A percentile compares a stretch with the other conserved stretches of the same genome.
These are phyloP conservation scores for Megalopta genalis DNA, from an alignment of 1,140 invertebrate species.

Conservation along the genomic window DNA sequence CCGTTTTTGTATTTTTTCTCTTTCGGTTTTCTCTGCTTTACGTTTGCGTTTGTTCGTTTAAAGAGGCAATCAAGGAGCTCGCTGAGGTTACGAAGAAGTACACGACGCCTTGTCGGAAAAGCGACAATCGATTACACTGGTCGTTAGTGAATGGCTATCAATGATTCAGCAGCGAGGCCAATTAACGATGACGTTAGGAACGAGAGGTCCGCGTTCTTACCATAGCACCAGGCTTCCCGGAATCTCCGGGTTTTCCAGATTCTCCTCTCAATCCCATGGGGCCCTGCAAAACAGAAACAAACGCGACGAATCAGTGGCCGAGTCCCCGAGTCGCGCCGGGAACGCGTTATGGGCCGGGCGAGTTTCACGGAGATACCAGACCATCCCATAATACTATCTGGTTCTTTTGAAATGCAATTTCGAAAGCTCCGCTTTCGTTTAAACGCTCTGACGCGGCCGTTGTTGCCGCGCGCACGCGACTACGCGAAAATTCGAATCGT, in stretches of 20 bases:
- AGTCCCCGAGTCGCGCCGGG: neutral
- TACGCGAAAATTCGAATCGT: too few species aligned
- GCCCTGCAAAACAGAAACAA: slow-evolving; percentile 82
- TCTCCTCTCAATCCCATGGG: slow-evolving; percentile 94
- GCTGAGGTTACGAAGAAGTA: slow-evolving; percentile 29
- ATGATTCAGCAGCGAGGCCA: slow-evolving; percentile 72
- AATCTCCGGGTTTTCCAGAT: slow-evolving; percentile 86
- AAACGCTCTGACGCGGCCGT: too few species aligned
- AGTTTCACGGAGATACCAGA: neutral
- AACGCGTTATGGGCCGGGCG: too few species aligned
- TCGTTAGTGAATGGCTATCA: slow-evolving; percentile 64
- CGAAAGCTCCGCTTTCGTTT: too few species aligned
- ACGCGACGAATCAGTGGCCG: slow-evolving; percentile 9
- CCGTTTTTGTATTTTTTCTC: too few species aligned
- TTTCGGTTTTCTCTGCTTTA: too few species aligned
- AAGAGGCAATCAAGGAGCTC: slow-evolving; percentile 52
- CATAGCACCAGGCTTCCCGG: slow-evolving; percentile 88
- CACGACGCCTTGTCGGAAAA: slow-evolving; percentile 29
- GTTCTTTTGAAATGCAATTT: neutral
- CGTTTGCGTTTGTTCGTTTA: neutral
- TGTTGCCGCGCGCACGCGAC: too few species aligned
- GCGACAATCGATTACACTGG: slow-evolving; percentile 58
- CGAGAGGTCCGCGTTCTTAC: slow-evolving; percentile 83
- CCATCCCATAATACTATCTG: neutral
- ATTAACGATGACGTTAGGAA: slow-evolving; percentile 77